Percentiles rank a stretch among this genome's conserved stretches.
These are phyloP conservation scores for Gymnocephalus cernua DNA, from an alignment of 2,113 vertebrate genomes.

Conservation along the genomic window DNA sequence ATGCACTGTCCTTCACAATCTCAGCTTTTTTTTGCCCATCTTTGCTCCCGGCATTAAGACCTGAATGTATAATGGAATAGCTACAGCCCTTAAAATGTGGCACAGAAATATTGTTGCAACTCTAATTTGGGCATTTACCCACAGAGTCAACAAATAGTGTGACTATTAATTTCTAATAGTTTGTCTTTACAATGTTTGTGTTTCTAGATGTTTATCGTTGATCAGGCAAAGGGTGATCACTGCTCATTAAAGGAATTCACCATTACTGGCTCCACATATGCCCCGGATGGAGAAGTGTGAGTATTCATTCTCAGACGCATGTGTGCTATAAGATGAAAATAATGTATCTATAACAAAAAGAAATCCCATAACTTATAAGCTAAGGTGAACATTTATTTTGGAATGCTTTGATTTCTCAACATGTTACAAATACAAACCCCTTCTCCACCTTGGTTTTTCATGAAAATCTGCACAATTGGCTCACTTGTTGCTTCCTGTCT, in stretches of 20 bases:
- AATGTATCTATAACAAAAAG: neutral
- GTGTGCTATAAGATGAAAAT: neutral
- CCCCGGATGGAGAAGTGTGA: constrained; percentile 97
- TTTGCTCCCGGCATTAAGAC: neutral
- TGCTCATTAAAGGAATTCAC: constrained; percentile 96
- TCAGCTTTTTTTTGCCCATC: neutral
- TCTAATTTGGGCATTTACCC: neutral
- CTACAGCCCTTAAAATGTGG: neutral
- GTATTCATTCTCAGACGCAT: constrained; percentile 66
- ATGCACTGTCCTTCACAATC: constrained; percentile 15
- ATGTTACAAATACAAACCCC: neutral
- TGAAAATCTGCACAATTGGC: neutral
- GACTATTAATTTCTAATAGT: neutral
- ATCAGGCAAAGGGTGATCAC: constrained; percentile 88
- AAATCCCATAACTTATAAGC: neutral
- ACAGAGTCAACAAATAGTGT: neutral
- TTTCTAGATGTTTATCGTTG: constrained; percentile 94
- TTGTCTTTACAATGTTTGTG: neutral
- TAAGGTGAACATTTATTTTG: neutral
- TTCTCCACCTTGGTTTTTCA: neutral
- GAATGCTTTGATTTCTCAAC: neutral
- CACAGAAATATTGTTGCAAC: neutral
- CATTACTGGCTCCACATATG: constrained; percentile 95
- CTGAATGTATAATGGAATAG: neutral
- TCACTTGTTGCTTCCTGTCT: neutral